These are phyloP conservation scores for Amiota communis DNA, from an alignment of 2,888 invertebrate genomes.

Conservation along the genomic window DNA sequence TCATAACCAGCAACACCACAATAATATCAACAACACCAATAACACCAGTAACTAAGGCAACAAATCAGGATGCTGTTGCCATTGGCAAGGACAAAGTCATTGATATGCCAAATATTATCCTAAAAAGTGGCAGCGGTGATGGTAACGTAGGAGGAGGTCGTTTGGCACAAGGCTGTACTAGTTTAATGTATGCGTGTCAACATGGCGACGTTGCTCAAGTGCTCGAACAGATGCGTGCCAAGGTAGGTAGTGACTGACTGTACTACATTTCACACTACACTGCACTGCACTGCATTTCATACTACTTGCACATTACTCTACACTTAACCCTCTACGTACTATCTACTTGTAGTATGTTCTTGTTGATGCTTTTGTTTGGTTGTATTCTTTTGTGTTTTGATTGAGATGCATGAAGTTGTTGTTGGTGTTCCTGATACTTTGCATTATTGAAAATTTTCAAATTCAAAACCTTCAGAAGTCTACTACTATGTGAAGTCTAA, in stretches of 20 bases:
- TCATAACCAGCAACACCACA: neutral
- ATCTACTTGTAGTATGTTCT: no score
- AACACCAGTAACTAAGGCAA: conserved; percentile 14
- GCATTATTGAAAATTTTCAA: no score
- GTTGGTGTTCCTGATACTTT: no score
- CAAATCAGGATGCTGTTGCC: conserved; percentile 35
- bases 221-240: conserved; percentile 82
- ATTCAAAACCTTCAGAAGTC: no score
- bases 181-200: conserved; percentile 93
- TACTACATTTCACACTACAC: neutral
- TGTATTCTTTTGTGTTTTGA: no score
- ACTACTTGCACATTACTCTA: neutral
- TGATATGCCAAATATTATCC: conserved; percentile 23
- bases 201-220: conserved; percentile 87
- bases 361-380: no score
- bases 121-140: conserved; percentile 27
- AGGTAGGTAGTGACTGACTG: conserved; percentile 75
- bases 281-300: neutral
- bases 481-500: no score
- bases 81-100: conserved; percentile 28
- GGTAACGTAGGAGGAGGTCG: conserved; percentile 48
- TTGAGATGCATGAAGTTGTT: no score
- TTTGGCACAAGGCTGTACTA: conserved; percentile 82
- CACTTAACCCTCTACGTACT: neutral
- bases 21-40: conserved; percentile 21